phyloP scores from a whole-genome alignment of 2,888 invertebrate genomes.

The Dendrolimus houi region DNA sequence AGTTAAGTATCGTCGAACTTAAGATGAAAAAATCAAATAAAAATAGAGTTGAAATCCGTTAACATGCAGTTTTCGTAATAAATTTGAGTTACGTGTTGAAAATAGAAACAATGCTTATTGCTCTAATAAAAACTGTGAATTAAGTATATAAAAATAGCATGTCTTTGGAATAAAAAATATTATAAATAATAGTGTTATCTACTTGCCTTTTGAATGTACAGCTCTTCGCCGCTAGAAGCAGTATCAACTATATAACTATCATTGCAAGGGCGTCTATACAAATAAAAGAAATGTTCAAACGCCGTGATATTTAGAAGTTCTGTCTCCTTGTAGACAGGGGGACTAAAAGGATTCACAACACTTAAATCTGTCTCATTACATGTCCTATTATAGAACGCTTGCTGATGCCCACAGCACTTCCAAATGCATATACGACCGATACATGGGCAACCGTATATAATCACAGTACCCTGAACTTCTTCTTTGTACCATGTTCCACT shows the following conservation, averaged over 20 bases:
- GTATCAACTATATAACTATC: constrained; percentile 49
- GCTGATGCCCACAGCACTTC: constrained; percentile 45
- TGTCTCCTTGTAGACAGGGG: constrained; percentile 42
- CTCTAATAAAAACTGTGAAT: too few relatives aligned
- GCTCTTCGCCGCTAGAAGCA: constrained; percentile 22
- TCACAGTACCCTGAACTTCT: constrained; percentile 24
- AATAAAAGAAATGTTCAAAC: constrained; percentile 44
- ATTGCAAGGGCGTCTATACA: constrained; percentile 34
- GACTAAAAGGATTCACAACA: constrained; percentile 46
- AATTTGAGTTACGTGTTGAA: too few relatives aligned
- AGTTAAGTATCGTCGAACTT: too few relatives aligned
- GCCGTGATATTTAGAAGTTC: constrained; percentile 28
- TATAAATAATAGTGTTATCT: not conserved
- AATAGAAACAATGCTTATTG: too few relatives aligned
- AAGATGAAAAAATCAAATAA: too few relatives aligned
- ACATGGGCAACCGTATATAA: constrained; percentile 52
- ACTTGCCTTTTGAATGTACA: constrained; percentile 57
- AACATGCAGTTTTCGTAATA: too few relatives aligned
- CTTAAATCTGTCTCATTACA: constrained; percentile 31
- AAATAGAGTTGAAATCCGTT: too few relatives aligned
- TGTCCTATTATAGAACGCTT: constrained; percentile 27
- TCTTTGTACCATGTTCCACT: constrained; percentile 42
- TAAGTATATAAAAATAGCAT: not conserved
- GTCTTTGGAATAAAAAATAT: not conserved
- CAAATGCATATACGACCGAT: constrained; percentile 47